Conservation (phyloP, 2,888 invertebrate genomes). For the Drosophila rubida region DNA sequence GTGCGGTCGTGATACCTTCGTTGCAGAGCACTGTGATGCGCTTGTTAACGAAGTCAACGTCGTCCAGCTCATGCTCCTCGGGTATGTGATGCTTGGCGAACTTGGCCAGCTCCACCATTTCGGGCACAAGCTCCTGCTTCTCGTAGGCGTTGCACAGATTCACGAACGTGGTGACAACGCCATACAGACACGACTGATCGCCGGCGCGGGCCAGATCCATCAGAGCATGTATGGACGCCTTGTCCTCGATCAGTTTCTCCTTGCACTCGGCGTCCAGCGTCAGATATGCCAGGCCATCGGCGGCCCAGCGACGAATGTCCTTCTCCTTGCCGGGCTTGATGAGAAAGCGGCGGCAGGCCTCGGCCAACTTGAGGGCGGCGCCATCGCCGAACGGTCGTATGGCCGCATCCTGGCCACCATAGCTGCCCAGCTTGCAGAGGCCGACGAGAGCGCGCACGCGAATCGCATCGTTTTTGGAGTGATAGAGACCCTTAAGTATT, state of each 20-base stretch:
- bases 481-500: slow-evolving; percentile 96
- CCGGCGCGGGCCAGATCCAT: slow-evolving; percentile 95
- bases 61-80: slow-evolving; percentile 96
- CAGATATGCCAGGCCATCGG: slow-evolving; percentile 97
- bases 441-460: slow-evolving; percentile 96
- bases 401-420: slow-evolving; percentile 98
- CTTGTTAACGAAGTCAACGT: slow-evolving; percentile 93
- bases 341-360: slow-evolving; percentile 96
- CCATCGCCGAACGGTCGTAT: slow-evolving; percentile 97
- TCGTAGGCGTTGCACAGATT: slow-evolving; percentile 99
- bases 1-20: slow-evolving; percentile 94
- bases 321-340: slow-evolving; percentile 94
- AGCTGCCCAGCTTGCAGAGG: slow-evolving; percentile 97
- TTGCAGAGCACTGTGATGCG: slow-evolving; percentile 91
- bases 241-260: slow-evolving; percentile 96
- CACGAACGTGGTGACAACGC: slow-evolving; percentile 96
- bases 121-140: slow-evolving; percentile 97
- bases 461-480: slow-evolving; percentile 95
- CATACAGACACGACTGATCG: slow-evolving; percentile 94
- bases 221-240: slow-evolving; percentile 91
- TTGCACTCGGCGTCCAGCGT: slow-evolving; percentile 99
- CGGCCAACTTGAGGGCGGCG: slow-evolving; percentile 95
- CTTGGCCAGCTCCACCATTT: slow-evolving; percentile 98
- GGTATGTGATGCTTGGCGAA: slow-evolving; percentile 99
- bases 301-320: slow-evolving; percentile 97